These are phyloP conservation scores for Barypeithes pellucidus DNA, from an alignment of 2,888 invertebrate species.

Conservation along the genomic window DNA sequence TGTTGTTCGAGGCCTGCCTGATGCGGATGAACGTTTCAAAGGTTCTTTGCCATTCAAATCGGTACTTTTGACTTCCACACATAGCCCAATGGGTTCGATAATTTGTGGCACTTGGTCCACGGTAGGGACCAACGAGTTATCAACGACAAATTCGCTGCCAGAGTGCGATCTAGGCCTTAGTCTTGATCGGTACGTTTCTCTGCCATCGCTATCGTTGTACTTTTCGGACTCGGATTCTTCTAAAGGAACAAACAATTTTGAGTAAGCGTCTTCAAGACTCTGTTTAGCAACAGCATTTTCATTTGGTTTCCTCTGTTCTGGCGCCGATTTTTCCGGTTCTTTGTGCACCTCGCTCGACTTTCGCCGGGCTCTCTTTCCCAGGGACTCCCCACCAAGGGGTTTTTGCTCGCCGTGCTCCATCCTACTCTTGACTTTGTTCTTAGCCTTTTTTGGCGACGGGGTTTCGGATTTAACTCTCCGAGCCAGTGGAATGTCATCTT, in stretches of 20 bases:
- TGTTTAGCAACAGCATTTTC: not conserved
- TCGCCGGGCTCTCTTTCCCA: constrained; percentile 1
- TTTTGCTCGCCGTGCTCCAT: no score
- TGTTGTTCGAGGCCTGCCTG: no score
- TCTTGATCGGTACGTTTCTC: constrained; percentile 10
- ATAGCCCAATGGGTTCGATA: not conserved
- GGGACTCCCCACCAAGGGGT: not conserved
- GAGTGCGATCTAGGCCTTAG: constrained; percentile 4
- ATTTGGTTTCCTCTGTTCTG: not conserved
- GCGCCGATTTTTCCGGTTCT: not conserved
- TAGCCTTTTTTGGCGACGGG: constrained; percentile 17
- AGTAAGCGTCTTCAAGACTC: no score
- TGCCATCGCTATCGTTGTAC: not conserved
- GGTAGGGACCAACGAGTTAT: not conserved
- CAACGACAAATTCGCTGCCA: constrained; percentile 2
- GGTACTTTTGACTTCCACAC: constrained; percentile 8
- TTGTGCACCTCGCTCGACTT: not conserved
- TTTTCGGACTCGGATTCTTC: not conserved
- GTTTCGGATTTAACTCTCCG: constrained; percentile 9
- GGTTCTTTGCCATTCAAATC: not conserved
- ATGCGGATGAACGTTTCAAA: not conserved
- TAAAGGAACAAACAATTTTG: not conserved
- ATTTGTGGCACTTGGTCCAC: not conserved
- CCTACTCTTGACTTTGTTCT: not conserved
- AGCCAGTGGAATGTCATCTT: constrained; percentile 16